These are phyloP conservation scores for Peromyscus polionotus DNA, from an alignment of 2,113 vertebrate species.

Conservation along the genomic window DNA sequence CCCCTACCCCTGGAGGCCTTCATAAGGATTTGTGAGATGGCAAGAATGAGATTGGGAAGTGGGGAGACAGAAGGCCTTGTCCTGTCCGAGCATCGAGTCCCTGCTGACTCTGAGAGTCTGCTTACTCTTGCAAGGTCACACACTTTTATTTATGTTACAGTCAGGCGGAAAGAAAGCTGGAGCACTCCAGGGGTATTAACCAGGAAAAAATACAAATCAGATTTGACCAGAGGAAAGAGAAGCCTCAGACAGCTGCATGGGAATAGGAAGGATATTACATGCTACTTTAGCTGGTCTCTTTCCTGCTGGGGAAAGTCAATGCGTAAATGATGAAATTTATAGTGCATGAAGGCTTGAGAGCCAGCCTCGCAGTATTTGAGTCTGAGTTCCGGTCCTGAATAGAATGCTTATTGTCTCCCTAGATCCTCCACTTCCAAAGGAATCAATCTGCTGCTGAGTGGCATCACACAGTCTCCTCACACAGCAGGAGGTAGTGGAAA, in stretches of 20 bases:
- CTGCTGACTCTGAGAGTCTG: conserved; percentile 21
- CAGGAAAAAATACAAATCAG: conserved; percentile 71
- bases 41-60: conserved; percentile 64
- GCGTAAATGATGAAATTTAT: conserved; percentile 67
- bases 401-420: background rate
- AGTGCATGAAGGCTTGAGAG: background rate
- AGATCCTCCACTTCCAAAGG: background rate
- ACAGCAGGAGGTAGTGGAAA: background rate
- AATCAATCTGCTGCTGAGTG: background rate
- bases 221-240: conserved; percentile 67
- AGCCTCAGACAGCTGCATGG: conserved; percentile 68
- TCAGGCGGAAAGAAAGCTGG: conserved; percentile 58
- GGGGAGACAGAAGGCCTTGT: conserved; percentile 44
- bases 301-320: conserved; percentile 49
- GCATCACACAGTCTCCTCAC: background rate
- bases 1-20: conserved; percentile 56
- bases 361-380: background rate
- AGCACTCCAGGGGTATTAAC: conserved; percentile 55
- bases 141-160: conserved; percentile 76
- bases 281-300: conserved; percentile 47
- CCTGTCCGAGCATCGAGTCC: conserved; percentile 10
- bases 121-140: conserved; percentile 48
- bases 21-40: conserved; percentile 65
- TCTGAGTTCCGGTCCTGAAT: conserved; percentile 34
- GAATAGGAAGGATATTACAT: conserved; percentile 62